phyloP scores from a whole-genome alignment of 2,113 vertebrate genomes.

The Apteryx owenii region DNA sequence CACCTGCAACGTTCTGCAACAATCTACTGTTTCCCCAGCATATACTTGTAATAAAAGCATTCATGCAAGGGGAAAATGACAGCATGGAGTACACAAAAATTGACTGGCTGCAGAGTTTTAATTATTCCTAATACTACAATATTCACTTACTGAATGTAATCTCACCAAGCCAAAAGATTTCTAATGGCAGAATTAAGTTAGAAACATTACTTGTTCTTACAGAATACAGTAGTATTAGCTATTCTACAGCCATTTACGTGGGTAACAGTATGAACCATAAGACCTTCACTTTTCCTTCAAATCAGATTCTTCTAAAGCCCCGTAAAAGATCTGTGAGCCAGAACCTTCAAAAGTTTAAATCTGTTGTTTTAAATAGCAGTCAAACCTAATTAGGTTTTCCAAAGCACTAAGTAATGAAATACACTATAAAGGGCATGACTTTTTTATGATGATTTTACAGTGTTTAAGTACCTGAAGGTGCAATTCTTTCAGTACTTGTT shows the following conservation, averaged over 20 bases:
- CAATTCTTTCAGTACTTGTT: neutral
- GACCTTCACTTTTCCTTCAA: neutral
- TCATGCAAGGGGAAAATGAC: neutral
- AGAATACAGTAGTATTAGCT: neutral
- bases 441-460: no score
- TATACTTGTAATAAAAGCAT: neutral
- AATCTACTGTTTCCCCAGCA: neutral
- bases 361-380: neutral
- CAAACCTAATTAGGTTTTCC: neutral
- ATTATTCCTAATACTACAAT: neutral
- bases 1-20: fast-evolving
- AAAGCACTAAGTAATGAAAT: neutral
- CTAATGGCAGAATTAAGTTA: neutral
- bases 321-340: neutral
- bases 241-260: neutral
- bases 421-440: fast-evolving
- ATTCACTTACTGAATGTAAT: neutral
- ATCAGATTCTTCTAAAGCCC: neutral
- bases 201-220: neutral
- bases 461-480: fast-evolving
- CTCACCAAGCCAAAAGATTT: neutral
- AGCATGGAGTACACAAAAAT: neutral
- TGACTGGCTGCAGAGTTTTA: fast-evolving
- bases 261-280: neutral
- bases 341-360: neutral